A percentile compares a stretch with the other conserved stretches of the same genome.
Evolutionary conservation across 2,888 invertebrate species (phyloP).

Genomic region (Drosophila recens): DNA sequence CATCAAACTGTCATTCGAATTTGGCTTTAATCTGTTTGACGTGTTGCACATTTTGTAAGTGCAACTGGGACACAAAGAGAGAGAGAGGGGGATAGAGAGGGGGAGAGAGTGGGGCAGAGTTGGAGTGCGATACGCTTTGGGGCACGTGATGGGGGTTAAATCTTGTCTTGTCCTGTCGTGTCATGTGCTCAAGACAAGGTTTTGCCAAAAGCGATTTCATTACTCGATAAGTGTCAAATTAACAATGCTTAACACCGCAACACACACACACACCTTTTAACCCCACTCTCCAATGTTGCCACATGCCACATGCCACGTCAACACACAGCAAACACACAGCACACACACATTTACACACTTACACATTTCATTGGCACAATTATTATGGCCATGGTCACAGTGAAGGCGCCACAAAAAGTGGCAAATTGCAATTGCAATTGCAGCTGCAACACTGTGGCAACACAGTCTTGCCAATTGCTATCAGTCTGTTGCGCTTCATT

Average conservation of each 20-base stretch:
- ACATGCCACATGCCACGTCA: conserved; percentile 2
- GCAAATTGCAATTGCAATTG: conserved; percentile 1
- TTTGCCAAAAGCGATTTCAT: conserved; percentile 23
- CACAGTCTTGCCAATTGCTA: conserved; percentile 40
- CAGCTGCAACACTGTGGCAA: background rate
- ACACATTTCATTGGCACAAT: background rate
- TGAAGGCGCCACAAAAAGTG: conserved; percentile 13
- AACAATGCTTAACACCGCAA: conserved; percentile 29
- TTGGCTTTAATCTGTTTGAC: conserved; percentile 2
- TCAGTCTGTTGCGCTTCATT: conserved; percentile 61
- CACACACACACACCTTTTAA: conserved; percentile 18
- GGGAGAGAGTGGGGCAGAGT: background rate
- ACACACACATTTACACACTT: background rate
- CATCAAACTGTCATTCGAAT: conserved; percentile 2
- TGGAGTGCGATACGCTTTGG: background rate
- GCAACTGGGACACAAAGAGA: background rate
- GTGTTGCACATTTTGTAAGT: background rate
- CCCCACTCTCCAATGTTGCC: background rate
- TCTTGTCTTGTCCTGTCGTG: conserved; percentile 1
- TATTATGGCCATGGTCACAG: conserved; percentile 2
- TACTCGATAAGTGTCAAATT: conserved; percentile 44
- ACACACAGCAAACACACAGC: background rate
- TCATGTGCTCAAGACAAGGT: conserved; percentile 1
- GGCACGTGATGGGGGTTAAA: conserved; percentile 13
- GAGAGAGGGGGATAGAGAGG: background rate